Evolutionary conservation across 2,113 vertebrate species (phyloP).

Genomic region (Desmodus rotundus): DNA sequence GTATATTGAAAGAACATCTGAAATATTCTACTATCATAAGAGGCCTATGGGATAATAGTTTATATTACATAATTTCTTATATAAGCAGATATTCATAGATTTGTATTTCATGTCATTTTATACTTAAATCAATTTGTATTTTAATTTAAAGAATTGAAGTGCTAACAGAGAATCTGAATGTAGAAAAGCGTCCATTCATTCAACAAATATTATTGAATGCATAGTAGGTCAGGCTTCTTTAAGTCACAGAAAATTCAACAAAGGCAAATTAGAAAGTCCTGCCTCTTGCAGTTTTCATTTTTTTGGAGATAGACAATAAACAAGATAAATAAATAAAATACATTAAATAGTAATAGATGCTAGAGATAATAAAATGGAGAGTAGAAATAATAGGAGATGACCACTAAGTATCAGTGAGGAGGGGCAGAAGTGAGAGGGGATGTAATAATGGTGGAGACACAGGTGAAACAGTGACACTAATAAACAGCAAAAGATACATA

Average conservation of each 20-base stretch:
- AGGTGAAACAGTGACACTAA: background rate
- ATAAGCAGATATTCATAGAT: background rate
- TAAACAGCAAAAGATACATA: background rate
- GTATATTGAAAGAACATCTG: background rate
- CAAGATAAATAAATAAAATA: background rate
- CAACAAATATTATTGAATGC: background rate
- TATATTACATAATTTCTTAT: background rate
- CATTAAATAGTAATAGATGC: background rate
- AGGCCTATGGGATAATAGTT: fast-evolving
- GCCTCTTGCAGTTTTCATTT: background rate
- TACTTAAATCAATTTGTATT: background rate
- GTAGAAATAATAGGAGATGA: background rate
- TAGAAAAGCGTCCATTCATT: background rate
- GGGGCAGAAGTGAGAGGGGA: fast-evolving
- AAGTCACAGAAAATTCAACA: background rate
- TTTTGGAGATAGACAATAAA: background rate
- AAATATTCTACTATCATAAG: background rate
- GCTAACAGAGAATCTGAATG: background rate
- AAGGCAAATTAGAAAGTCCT: background rate
- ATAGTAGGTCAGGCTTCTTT: background rate
- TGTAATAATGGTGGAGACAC: background rate
- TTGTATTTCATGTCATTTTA: background rate
- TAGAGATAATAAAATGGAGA: background rate
- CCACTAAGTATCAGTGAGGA: background rate
- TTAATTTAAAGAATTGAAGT: background rate